Base-by-base conservation (phyloP, 2,888 invertebrate genomes). In the Sarcophaga caerulescens region DNA sequence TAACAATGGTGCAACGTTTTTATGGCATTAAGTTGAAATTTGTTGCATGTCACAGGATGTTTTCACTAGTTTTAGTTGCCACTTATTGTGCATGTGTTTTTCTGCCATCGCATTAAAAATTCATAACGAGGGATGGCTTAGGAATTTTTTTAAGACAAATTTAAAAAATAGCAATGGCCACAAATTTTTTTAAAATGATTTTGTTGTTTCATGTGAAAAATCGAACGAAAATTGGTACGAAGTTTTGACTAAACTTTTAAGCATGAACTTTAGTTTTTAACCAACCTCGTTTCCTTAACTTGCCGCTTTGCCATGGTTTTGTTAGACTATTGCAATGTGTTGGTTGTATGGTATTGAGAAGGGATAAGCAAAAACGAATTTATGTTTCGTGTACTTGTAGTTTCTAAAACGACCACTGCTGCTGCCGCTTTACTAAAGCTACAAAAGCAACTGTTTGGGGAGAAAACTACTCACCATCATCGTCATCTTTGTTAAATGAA, bases 21-120 rank as follows among this genome's bases (percentile, higher is more conserved):
- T 91, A 91, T 91, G 91, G 90, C 92, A 92, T 91, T 91, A 91
- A 91, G 91, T 90, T 91, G 91, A 90, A 91, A 90, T 90, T 88
- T 90, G 92, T 90, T 90, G 91, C 91, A 84, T 88, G 87, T 85
- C 78, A 79, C 59, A 70, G 79, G 44, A 84, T 75, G 75, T 80
- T 84, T 84, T 71, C 52, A 79, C 68, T 79, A 65, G 79, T 84
- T 75, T 79, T 79, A 84, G 79, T 79, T 71, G 75, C 47, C 59
- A 69, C 19, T 65, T 79, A 73, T 59, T 81, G 21, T 25, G 23
- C 52, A 52, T 44, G 45, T 45, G 69, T 69, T 45, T 45, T 66
- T 69, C 23, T 63, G 21, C 25, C 19, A 71, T 59, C 19, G 60
- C 52, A 77, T 73, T 76, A 81, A 77, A 65, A 47, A 77, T 66